Base-by-base conservation (phyloP, 2,797 vertebrate species). In the Vireo griseus region DNA sequence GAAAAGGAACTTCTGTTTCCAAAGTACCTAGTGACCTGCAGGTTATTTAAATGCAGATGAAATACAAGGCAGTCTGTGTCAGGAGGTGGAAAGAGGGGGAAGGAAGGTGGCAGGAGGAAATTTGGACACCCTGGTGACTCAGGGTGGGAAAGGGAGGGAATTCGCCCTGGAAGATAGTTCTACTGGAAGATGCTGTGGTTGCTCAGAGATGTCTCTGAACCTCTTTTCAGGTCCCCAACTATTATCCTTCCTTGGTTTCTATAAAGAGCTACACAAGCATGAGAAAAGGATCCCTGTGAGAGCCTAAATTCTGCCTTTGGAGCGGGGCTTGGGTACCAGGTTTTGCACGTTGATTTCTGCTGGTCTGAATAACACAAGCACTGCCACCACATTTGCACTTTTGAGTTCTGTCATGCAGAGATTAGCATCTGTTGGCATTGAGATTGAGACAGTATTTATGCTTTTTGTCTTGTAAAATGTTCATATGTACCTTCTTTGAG, bases 381-480 rank as follows among this genome's bases (percentile, higher is more conserved):
- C 67, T 85, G 59, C 71, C 37, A 44, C 61, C 67, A 31, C 16
- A 13, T 79, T 73, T 81, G 69, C 25, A 21, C 40, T 82, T 84
- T 69, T 6, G 45, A 63, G 33, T 52, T 95, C 75, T 74, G 22
- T 90, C 83, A 89, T 0, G 0, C 72, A 85, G 84, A 85, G 67
- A 22, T 79, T 62, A 57, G 17, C 73, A 45, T 80, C 74, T 91
- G 42, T 77, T 85, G 54, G 68, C 58, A 62, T 37, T 39, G 65
- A 72, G 31, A 28, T 40, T 68, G 62, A 92, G 65, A 77, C n/a
- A 31, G 7, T 65, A 54, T 89, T 96, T 93, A 68, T 35, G 26
- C 44, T 66, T 79, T 86, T 80, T 68, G 42, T 80, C 72, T 83
- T 48, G 58, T 91, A 62, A 88, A 74, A 57, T 65, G 35, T 79